Percentiles rank a stretch among this genome's conserved stretches.
These are phyloP conservation scores for Apamea epomidion DNA, from an alignment of 2,888 invertebrate genomes.

Conservation along the genomic window DNA sequence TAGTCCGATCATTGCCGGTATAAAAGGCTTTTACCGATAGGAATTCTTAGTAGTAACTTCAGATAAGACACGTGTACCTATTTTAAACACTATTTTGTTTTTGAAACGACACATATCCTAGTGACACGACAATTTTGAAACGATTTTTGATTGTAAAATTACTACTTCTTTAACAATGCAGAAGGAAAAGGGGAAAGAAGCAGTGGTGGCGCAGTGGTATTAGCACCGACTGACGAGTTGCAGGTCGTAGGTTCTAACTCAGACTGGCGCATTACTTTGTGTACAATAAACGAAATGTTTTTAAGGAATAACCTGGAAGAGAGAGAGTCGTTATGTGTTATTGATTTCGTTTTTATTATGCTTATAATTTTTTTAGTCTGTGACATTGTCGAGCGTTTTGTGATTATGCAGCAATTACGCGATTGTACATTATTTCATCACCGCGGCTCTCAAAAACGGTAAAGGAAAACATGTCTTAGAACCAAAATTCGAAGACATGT, in stretches of 20 bases:
- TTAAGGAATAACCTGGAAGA: slow-evolving; percentile 24
- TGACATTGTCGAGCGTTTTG: background rate
- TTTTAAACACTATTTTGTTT: background rate
- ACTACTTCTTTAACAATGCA: background rate
- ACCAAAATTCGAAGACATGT: too few relatives aligned
- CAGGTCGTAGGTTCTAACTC: too few relatives aligned
- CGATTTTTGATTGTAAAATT: background rate
- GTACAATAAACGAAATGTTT: slow-evolving; percentile 28
- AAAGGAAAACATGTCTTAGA: too few relatives aligned
- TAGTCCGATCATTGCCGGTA: background rate
- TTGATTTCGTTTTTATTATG: slow-evolving; percentile 23
- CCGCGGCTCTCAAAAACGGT: too few relatives aligned
- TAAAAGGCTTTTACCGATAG: background rate
- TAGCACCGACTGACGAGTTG: too few relatives aligned
- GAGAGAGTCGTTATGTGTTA: slow-evolving; percentile 11
- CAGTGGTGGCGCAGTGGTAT: too few relatives aligned
- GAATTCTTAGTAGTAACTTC: background rate
- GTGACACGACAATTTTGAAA: background rate
- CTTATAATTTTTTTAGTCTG: slow-evolving; percentile 6
- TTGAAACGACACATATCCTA: background rate
- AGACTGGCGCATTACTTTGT: too few relatives aligned
- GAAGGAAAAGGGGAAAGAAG: background rate
- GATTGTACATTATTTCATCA: background rate
- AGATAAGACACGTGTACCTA: background rate
- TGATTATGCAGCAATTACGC: slow-evolving; percentile 1